Percentiles rank a stretch among this genome's conserved stretches.
These are phyloP conservation scores for Drosophila kepulauana DNA, from an alignment of 1,140 invertebrate species.

Conservation along the genomic window DNA sequence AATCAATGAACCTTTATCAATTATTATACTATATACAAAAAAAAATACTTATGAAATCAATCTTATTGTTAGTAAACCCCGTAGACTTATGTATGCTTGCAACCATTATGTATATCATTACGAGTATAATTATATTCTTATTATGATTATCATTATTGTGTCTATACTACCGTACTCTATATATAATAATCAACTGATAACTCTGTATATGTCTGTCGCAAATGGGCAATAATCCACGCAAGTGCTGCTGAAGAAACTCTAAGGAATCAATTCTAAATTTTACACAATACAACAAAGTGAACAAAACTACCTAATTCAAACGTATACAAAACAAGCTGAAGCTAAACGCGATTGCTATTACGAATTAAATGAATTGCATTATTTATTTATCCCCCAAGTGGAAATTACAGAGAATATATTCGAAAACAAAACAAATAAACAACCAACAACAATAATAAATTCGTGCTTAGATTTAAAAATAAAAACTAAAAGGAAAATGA, in stretches of 20 bases:
- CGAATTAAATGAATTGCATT: slow-evolving; percentile 54
- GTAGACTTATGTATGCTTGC: slow-evolving; percentile 55
- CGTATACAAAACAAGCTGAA: slow-evolving; percentile 63
- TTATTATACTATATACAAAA: slow-evolving; percentile 36
- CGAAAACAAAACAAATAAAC: slow-evolving; percentile 11
- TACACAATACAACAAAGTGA: slow-evolving; percentile 59
- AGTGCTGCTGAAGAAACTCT: slow-evolving; percentile 60
- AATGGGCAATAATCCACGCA: slow-evolving; percentile 54
- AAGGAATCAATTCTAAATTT: slow-evolving; percentile 71
- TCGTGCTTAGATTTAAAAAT: slow-evolving; percentile 35
- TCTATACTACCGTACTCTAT: slow-evolving; percentile 16
- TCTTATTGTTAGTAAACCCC: slow-evolving; percentile 48
- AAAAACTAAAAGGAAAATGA: slow-evolving; percentile 39
- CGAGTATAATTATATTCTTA: slow-evolving; percentile 39
- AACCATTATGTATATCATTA: slow-evolving; percentile 68
- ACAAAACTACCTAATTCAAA: slow-evolving; percentile 76
- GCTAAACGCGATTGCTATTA: background rate
- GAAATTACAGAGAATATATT: slow-evolving; percentile 40
- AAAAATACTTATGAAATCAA: slow-evolving; percentile 39
- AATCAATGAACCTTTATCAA: slow-evolving; percentile 39
- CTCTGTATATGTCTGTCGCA: slow-evolving; percentile 32
- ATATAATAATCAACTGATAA: slow-evolving; percentile 26
- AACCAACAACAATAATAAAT: slow-evolving; percentile 33
- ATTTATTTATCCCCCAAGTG: slow-evolving; percentile 62
- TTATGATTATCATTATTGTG: slow-evolving; percentile 52